Evolutionary conservation across 2,888 invertebrate species (phyloP).

Genomic region (Ophonus ardosiacus): DNA sequence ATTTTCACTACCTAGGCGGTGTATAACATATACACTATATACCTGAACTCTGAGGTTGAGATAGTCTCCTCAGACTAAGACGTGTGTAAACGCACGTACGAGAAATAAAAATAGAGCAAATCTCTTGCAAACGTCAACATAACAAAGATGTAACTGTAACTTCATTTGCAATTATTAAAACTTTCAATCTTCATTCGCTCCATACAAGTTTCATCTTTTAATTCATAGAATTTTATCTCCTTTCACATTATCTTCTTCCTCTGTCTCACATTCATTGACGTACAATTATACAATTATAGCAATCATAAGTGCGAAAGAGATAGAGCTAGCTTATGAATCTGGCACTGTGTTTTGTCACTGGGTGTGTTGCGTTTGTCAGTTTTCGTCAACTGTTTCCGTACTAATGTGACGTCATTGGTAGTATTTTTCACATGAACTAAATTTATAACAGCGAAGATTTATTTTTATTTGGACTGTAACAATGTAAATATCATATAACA

Average conservation of each 20-base stretch:
- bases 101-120: too few relatives aligned
- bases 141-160: too few relatives aligned
- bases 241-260: background rate
- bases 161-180: too few relatives aligned
- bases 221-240: background rate
- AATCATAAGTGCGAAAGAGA: background rate
- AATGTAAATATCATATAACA: background rate
- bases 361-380: constrained; percentile 40
- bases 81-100: background rate
- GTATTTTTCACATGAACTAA: constrained; percentile 5
- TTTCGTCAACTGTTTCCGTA: constrained; percentile 35
- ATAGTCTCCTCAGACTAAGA: background rate
- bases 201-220: too few relatives aligned
- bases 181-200: too few relatives aligned
- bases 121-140: too few relatives aligned
- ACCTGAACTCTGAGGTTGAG: too few relatives aligned
- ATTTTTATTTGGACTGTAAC: constrained; percentile 12
- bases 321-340: background rate
- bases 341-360: background rate
- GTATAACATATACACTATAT: background rate
- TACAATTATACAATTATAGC: constrained; percentile 15
- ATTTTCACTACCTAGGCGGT: constrained; percentile 33
- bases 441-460: constrained; percentile 8
- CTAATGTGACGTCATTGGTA: constrained; percentile 2
- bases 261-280: background rate